Evolutionary conservation across 2,888 invertebrate species (phyloP).

Genomic region (Strigamia crassipes): DNA sequence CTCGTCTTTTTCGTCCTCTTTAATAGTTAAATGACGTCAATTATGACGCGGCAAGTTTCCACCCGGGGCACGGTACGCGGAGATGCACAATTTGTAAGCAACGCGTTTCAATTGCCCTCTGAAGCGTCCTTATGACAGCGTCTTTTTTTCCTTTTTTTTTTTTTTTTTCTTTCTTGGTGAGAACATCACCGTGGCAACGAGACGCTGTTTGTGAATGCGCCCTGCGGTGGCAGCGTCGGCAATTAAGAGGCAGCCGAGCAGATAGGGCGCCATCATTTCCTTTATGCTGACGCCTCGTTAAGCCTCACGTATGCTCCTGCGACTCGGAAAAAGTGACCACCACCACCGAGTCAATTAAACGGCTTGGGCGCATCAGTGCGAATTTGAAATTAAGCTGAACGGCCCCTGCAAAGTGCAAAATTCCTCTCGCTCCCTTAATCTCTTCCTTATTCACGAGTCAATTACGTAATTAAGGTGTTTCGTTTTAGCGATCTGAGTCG

Average conservation of each 20-base stretch:
- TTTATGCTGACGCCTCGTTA: not conserved
- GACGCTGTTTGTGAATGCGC: conserved; percentile 21
- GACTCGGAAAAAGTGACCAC: not conserved
- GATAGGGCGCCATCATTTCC: conserved; percentile 21
- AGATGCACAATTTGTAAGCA: not conserved
- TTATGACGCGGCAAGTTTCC: not conserved
- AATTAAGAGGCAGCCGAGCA: conserved; percentile 17
- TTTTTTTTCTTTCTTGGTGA: not conserved
- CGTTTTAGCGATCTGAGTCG: too few species aligned
- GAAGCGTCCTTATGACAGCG: not conserved
- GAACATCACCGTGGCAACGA: conserved; percentile 21
- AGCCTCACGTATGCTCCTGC: conserved; percentile 11
- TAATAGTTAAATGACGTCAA: not conserved
- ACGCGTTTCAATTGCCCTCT: conserved; percentile 6
- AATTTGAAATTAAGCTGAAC: not conserved
- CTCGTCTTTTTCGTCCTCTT: not conserved
- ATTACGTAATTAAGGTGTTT: not conserved
- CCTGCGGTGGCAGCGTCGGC: conserved; percentile 21
- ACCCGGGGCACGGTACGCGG: not conserved
- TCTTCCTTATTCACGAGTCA: not conserved
- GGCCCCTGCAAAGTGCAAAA: not conserved
- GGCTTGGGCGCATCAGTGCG: not conserved
- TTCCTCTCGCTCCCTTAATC: not conserved
- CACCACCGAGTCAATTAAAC: conserved; percentile 7
- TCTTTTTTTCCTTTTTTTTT: not conserved